Base-by-base conservation (phyloP, 53 echinoderm and acorn worm genomes). In the Mesocentrotus franciscanus region DNA sequence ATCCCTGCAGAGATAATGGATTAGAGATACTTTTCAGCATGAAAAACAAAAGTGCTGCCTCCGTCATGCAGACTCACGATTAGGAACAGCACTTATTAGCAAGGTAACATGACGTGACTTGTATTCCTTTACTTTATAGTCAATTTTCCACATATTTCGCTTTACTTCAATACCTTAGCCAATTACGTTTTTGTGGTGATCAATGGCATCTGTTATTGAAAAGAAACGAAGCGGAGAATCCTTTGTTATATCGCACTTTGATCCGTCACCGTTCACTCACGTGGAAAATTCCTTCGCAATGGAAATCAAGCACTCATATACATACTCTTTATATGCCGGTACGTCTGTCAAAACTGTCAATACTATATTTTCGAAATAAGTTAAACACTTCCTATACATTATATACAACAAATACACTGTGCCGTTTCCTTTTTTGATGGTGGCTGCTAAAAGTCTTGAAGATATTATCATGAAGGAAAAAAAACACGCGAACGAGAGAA, bases 1-100 rank as follows among this genome's bases (percentile, higher is more conserved):
- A 60, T 33, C 49, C 90, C 90, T 32, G 60, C 90, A 30, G 90
- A 59, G 90, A 90, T 90, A 60, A 90, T 90, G 60, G 30, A 90
- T 90, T 90, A 61, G 30, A 90, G 5, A 33, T 14, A 84, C 84
- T 55, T 55, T 42, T 18, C 84, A 49, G 22, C 42, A 42, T 84
- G 32, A 15, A 26, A 15, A 90, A 90, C 61, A 60, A 60, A 6
- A 60, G 61, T n/a, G 1, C 27, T 90, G 27, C 59, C 90, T 20
- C n/a, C 34, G 10, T 29, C 49, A 49, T 49, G 49, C 90, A 60
- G 15, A 61, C 30, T 60, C 16, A 60, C 59, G 61, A 4, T 32
- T 90, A 10, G 17, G 13, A 90, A 15, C 2, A 90, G 61, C 13
- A 90, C 8, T 29, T 60, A 90, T 60, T 61, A 90, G 20, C 84